phyloP scores from a whole-genome alignment of 1,140 invertebrate genomes.

The Radopholus similis region DNA sequence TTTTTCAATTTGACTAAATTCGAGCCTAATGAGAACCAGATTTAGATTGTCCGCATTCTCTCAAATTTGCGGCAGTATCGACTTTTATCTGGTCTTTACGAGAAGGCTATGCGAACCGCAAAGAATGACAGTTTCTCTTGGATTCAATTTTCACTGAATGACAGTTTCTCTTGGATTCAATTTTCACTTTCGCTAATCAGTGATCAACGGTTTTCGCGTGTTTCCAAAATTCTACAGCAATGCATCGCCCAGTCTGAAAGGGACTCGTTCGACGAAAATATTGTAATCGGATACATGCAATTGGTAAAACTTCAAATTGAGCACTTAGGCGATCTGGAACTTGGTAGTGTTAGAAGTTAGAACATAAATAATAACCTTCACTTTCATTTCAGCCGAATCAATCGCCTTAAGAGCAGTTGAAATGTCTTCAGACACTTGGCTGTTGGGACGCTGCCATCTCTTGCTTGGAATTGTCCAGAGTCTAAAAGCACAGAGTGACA shows the following conservation, averaged over 20 bases:
- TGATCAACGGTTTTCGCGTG: slow-evolving; percentile 27
- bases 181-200: slow-evolving; percentile 32
- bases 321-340: slow-evolving; percentile 43
- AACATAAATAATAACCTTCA: slow-evolving; percentile 10
- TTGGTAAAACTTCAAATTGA: slow-evolving; percentile 47
- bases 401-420: slow-evolving; percentile 41
- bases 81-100: slow-evolving; percentile 24
- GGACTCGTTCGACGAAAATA: slow-evolving; percentile 2
- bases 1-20: background rate
- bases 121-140: slow-evolving; percentile 20
- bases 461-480: slow-evolving; percentile 49
- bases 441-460: slow-evolving; percentile 45
- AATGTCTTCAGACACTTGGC: slow-evolving; percentile 31
- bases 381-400: slow-evolving; percentile 41
- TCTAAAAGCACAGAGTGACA: slow-evolving; percentile 38
- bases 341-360: slow-evolving; percentile 22
- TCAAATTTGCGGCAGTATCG: slow-evolving; percentile 42
- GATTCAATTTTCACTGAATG: slow-evolving; percentile 30
- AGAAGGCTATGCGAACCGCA: slow-evolving; percentile 30
- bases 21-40: background rate
- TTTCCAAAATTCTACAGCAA: slow-evolving; percentile 37
- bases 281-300: slow-evolving; percentile 36
- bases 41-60: slow-evolving; percentile 20
- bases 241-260: slow-evolving; percentile 8
- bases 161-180: slow-evolving; percentile 28